phyloP scores from a whole-genome alignment of 2,888 invertebrate species.

The Pristionchus entomophagus region DNA sequence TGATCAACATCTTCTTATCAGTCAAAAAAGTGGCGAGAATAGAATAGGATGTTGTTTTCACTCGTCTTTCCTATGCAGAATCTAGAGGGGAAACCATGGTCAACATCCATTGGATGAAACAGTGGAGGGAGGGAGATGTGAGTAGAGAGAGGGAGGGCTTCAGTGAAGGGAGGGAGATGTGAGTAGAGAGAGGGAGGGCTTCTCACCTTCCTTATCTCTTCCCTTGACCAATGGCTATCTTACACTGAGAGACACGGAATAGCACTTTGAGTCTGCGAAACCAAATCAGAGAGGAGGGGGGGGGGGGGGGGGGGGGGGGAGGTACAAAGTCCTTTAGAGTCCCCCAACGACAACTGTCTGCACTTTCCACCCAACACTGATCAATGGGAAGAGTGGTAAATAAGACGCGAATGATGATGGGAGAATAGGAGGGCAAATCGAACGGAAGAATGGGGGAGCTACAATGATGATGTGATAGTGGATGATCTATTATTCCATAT shows the following conservation, averaged over 20 bases:
- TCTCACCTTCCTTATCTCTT: neutral
- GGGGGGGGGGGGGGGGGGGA: neutral
- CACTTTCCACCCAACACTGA: neutral
- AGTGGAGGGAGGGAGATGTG: neutral
- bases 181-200: neutral
- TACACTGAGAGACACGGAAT: neutral
- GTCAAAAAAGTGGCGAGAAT: neutral
- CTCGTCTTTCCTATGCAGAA: neutral
- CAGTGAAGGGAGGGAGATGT: no score
- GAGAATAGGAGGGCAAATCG: neutral
- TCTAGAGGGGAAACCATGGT: neutral
- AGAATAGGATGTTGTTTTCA: neutral
- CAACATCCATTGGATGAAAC: neutral
- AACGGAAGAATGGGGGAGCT: neutral
- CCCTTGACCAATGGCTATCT: constrained; percentile 16
- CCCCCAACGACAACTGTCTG: no score
- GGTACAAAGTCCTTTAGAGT: neutral
- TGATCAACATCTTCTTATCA: constrained; percentile 27
- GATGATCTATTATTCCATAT: neutral
- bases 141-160: constrained; percentile 6
- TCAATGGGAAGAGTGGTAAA: neutral
- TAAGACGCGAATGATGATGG: neutral
- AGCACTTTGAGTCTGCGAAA: neutral
- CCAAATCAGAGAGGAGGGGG: constrained; percentile 9
- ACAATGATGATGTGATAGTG: neutral